These are phyloP conservation scores for Trisateles emortualis DNA, from an alignment of 2,888 invertebrate species.

Conservation along the genomic window DNA sequence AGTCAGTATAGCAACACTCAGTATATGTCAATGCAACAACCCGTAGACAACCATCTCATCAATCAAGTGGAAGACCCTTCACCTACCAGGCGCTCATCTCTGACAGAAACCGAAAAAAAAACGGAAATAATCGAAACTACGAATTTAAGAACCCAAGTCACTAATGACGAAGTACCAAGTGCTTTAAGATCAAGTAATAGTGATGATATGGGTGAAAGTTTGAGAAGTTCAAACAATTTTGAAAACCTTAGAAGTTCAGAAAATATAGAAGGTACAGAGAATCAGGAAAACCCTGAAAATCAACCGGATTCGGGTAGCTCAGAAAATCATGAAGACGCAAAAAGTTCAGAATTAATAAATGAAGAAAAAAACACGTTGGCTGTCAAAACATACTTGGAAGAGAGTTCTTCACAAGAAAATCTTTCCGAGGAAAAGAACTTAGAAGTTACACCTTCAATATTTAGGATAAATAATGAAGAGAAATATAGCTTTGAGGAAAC, in stretches of 20 bases:
- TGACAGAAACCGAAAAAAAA: conserved; percentile 21
- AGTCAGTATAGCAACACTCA: not conserved
- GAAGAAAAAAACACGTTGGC: not conserved
- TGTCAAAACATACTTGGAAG: not conserved
- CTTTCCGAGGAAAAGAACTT: not conserved
- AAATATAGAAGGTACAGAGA: not conserved
- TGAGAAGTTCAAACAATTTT: not conserved
- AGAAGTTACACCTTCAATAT: not conserved
- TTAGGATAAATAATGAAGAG: not conserved
- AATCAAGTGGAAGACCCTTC: not conserved
- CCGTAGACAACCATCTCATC: not conserved
- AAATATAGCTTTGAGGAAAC: not conserved
- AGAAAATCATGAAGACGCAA: not conserved
- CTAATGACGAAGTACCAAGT: not conserved
- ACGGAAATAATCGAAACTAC: conserved; percentile 13
- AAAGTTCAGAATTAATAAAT: not conserved
- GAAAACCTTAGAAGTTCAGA: not conserved
- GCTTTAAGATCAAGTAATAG: not conserved
- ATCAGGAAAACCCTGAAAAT: no score
- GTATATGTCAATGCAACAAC: not conserved
- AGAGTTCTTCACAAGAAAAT: not conserved
- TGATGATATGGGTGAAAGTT: not conserved
- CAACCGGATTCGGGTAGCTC: not conserved
- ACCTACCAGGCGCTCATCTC: conserved; percentile 10
- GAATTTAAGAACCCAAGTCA: not conserved